A percentile compares a stretch with the other conserved stretches of the same genome.
phyloP scores from a whole-genome alignment of 2,888 invertebrate genomes.

The Campoplex capitator region DNA sequence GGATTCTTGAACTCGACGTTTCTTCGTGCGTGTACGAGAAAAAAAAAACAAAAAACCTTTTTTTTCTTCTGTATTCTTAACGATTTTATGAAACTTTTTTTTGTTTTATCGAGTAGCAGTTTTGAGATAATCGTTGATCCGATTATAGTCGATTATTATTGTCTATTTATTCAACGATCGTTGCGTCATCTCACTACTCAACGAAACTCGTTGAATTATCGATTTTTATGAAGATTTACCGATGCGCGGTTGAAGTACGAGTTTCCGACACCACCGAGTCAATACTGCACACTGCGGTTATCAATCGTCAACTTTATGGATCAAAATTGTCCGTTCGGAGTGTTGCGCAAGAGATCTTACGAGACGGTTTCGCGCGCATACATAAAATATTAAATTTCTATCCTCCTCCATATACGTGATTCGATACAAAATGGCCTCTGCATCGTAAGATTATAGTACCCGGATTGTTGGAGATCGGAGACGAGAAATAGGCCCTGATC shows the following conservation, averaged over 20 bases:
- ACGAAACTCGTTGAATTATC: not conserved
- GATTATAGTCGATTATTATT: not conserved
- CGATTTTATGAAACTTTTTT: not conserved
- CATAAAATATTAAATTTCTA: slow-evolving; percentile 7
- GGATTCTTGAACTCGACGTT: not conserved
- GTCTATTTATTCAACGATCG: too few species aligned
- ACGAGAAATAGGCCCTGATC: not conserved
- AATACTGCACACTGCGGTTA: slow-evolving; percentile 6
- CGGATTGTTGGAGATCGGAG: not conserved
- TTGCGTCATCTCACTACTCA: not conserved
- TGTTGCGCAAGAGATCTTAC: slow-evolving; percentile 32
- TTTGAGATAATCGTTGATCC: not conserved
- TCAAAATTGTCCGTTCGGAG: slow-evolving; percentile 3
- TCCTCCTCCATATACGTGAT: not conserved
- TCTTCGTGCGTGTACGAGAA: not conserved
- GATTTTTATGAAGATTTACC: not conserved
- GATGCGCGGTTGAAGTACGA: slow-evolving; percentile 12
- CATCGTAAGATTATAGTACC: not conserved
- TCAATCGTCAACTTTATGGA: slow-evolving; percentile 14
- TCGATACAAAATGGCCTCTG: not conserved
- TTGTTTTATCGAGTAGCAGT: not conserved
- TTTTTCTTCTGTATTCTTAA: not conserved
- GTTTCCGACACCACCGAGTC: not conserved
- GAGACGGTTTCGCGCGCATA: slow-evolving; percentile 8
- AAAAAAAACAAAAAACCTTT: not conserved